Evolutionary conservation across 2,113 vertebrate genomes (phyloP).

Genomic region (Poecilia latipinna): DNA sequence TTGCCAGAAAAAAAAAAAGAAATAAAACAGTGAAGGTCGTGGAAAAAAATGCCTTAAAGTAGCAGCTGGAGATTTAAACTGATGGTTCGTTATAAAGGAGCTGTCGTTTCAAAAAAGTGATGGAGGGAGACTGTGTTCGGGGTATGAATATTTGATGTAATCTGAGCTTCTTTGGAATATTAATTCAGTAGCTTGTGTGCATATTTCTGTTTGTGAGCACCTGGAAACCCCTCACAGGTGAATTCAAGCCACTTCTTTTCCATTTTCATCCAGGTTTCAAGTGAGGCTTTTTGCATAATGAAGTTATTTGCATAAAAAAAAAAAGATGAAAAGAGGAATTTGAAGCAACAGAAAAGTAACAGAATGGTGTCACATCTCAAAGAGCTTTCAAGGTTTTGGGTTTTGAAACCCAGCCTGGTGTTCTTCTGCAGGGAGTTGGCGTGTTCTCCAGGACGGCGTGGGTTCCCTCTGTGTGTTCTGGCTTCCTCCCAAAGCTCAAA

Average conservation of each 20-base stretch:
- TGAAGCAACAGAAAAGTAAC: not conserved
- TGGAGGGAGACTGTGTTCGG: conserved; percentile 11
- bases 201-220: conserved; percentile 1
- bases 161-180: conserved; percentile 33
- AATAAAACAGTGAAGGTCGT: not conserved
- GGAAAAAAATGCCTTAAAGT: conserved; percentile 16
- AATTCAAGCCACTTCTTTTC: not conserved
- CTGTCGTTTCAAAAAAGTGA: conserved; percentile 23
- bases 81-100: conserved; percentile 20
- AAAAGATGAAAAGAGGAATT: not conserved
- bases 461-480: too few relatives aligned
- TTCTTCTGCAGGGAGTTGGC: not conserved
- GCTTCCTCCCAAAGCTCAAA: too few relatives aligned
- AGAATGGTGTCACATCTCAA: not conserved
- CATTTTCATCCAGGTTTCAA: not conserved
- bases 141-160: conserved; percentile 53
- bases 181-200: conserved; percentile 32
- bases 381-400: not conserved
- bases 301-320: not conserved
- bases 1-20: not conserved
- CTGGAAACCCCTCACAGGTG: conserved; percentile 2
- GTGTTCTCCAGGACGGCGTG: too few relatives aligned
- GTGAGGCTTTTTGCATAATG: not conserved
- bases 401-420: not conserved
- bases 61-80: conserved; percentile 20